Conservation (phyloP, 2,888 invertebrate species). For the Drosophila borealis region DNA sequence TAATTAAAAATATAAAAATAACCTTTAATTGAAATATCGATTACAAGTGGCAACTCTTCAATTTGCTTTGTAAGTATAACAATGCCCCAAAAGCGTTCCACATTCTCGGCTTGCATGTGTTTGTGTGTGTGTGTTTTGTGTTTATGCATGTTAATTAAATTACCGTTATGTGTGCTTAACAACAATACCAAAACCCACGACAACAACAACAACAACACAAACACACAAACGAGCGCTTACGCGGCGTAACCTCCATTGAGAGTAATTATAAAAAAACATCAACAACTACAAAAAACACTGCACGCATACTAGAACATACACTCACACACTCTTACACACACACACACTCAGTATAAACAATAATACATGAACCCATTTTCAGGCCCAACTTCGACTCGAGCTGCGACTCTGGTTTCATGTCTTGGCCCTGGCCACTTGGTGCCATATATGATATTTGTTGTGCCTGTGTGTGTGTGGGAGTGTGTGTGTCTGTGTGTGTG, state of each 20-base stretch:
- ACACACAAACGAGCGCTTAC: conserved; percentile 17
- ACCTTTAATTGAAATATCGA: conserved; percentile 54
- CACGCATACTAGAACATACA: conserved; percentile 9
- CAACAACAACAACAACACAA: conserved; percentile 30
- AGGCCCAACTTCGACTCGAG: conserved; percentile 3
- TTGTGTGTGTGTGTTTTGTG: conserved; percentile 45
- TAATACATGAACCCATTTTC: conserved; percentile 52
- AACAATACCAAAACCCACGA: conserved; percentile 43
- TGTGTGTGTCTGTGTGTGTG: conserved; percentile 16
- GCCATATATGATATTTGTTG: conserved; percentile 24
- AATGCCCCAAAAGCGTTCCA: conserved; percentile 42
- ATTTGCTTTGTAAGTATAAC: conserved; percentile 59
- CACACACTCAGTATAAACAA: conserved; percentile 17
- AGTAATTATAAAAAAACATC: conserved; percentile 75
- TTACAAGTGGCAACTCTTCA: conserved; percentile 37
- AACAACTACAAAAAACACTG: conserved; percentile 40
- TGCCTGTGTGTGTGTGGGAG: neutral
- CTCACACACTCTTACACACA: conserved; percentile 4
- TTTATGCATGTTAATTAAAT: conserved; percentile 76
- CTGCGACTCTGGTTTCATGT: conserved; percentile 29
- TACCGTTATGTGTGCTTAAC: conserved; percentile 73
- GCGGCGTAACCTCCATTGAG: conserved; percentile 55
- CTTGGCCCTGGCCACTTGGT: conserved; percentile 57
- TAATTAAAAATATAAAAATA: neutral
- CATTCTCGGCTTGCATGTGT: conserved; percentile 2